Conservation (phyloP, 2,888 invertebrate species). For the Acleris holmiana region DNA sequence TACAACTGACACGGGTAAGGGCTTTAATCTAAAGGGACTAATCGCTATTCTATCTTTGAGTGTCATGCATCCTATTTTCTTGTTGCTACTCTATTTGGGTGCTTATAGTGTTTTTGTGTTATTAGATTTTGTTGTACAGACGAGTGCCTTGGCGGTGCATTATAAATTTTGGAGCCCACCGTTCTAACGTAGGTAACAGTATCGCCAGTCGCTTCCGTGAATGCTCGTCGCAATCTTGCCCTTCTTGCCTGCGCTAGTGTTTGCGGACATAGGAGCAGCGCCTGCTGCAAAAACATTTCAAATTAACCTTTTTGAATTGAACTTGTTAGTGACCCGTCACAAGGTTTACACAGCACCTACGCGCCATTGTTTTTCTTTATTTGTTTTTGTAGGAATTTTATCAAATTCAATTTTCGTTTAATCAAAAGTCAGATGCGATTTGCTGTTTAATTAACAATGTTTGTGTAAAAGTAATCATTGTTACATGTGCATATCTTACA, state of each 20-base stretch:
- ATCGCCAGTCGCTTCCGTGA: constrained; percentile 95
- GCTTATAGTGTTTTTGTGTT: constrained; percentile 11
- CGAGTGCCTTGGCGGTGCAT: constrained; percentile 70
- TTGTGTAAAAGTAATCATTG: too few species aligned
- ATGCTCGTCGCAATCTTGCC: constrained; percentile 93
- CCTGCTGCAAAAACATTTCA: constrained; percentile 85
- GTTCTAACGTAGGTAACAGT: constrained; percentile 95
- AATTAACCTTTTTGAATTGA: constrained; percentile 64
- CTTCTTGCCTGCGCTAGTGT: constrained; percentile 95
- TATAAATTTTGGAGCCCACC: constrained; percentile 85
- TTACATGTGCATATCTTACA: too few species aligned
- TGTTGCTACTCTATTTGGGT: constrained; percentile 11
- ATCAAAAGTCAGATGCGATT: background rate
- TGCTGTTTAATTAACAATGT: too few species aligned
- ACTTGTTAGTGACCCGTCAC: constrained; percentile 61
- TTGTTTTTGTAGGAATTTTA: background rate
- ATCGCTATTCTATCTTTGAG: constrained; percentile 10
- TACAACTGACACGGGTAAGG: constrained; percentile 61
- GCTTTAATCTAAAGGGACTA: constrained; percentile 31
- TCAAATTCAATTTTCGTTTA: background rate
- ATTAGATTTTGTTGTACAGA: constrained; percentile 59
- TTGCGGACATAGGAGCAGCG: constrained; percentile 95
- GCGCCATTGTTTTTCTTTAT: constrained; percentile 47
- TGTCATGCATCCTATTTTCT: constrained; percentile 22
- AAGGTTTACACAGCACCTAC: constrained; percentile 79